Percentiles rank a stretch among this genome's conserved stretches.
phyloP scores from a whole-genome alignment of 2,113 vertebrate genomes.

The Notarius quadriscutis region DNA sequence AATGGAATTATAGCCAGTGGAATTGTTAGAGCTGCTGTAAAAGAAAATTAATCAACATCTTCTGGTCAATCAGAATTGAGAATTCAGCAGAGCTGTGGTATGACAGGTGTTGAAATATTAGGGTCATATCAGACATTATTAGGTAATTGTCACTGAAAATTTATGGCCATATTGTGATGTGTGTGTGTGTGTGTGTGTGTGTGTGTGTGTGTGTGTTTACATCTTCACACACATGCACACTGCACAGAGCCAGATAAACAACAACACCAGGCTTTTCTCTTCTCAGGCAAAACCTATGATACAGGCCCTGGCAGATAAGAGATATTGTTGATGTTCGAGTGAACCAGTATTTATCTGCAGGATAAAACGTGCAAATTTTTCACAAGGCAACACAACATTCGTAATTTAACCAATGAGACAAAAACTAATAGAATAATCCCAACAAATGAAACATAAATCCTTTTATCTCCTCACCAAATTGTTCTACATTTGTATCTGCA shows the following conservation, averaged over 20 bases:
- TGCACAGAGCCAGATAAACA: constrained; percentile 49
- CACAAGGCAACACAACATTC: constrained; percentile 34
- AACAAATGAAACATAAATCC: constrained; percentile 18
- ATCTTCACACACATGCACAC: constrained; percentile 37
- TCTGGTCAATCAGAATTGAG: no score
- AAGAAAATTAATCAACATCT: no score
- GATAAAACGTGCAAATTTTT: constrained; percentile 42
- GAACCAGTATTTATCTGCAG: constrained; percentile 35
- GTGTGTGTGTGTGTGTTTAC: constrained; percentile 19
- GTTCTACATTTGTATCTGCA: not conserved
- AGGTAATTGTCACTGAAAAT: no score
- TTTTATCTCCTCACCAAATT: not conserved
- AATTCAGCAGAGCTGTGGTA: no score
- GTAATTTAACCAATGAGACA: constrained; percentile 42
- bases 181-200: not conserved
- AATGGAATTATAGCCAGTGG: no score
- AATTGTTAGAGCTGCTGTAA: no score
- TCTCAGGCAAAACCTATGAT: constrained; percentile 60
- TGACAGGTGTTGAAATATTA: no score
- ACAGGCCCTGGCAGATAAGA: constrained; percentile 44
- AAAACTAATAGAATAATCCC: constrained; percentile 19
- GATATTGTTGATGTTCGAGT: constrained; percentile 49
- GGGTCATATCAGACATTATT: no score
- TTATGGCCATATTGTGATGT: not conserved
- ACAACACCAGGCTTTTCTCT: constrained; percentile 44